Conservation (phyloP, 2,113 vertebrate species). For the Cichladusa arquata region DNA sequence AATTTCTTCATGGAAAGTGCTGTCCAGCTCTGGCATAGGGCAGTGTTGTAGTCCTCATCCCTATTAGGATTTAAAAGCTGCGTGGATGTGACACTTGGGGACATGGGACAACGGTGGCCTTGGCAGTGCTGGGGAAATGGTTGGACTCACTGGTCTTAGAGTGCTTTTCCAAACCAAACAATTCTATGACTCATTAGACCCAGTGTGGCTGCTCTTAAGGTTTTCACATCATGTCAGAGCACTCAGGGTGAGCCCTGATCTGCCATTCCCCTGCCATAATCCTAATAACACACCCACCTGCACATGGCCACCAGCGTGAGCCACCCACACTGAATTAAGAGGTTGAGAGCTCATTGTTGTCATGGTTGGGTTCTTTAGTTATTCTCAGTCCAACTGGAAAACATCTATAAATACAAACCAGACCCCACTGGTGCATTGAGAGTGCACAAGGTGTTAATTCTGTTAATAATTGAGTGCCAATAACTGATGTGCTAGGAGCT, state of each 20-base stretch:
- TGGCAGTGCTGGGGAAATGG: background rate
- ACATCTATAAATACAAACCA: background rate
- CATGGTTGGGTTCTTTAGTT: background rate
- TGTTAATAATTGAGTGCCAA: background rate
- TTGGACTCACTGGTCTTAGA: background rate
- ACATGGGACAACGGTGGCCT: background rate
- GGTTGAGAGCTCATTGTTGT: background rate
- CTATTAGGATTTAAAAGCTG: rapidly evolving
- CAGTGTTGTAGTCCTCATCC: rapidly evolving
- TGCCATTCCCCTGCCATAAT: background rate
- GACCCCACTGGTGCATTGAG: background rate
- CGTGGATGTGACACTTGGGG: background rate
- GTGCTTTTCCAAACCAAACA: background rate
- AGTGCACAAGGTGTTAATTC: background rate
- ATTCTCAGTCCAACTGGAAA: background rate
- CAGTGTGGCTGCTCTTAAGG: rapidly evolving
- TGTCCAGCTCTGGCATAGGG: background rate
- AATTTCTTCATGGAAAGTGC: rapidly evolving
- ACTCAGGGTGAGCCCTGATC: background rate
- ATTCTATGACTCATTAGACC: background rate
- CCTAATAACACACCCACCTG: background rate
- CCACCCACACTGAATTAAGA: no score
- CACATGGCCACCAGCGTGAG: rapidly evolving
- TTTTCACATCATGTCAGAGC: background rate
- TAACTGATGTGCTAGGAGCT: background rate